Evolutionary conservation across 2,113 vertebrate species (phyloP), one percentile per base, ranked within the genome.

Genomic region (Drymodes brunneopygia): DNA sequence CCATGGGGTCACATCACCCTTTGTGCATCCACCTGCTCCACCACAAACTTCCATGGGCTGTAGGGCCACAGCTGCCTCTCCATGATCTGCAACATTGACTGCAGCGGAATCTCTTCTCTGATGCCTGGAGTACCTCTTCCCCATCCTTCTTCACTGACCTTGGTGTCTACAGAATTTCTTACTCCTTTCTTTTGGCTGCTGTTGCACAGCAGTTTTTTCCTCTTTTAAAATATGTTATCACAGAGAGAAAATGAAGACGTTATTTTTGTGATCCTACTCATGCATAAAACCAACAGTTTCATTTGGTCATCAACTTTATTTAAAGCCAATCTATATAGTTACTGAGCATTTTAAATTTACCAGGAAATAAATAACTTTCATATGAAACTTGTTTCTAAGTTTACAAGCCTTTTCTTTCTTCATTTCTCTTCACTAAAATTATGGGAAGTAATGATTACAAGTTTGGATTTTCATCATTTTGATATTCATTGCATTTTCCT

Each of bases 91-190:
- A 23, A 6, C 4, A 36, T 0, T 1, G 7, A 4, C 29, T 75
- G 22, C 29, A 31, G 3, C 0, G 0, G 27, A 57, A 65, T 11
- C 15, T 54, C 50, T 56, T 12, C 28, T 71, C 22, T 0, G 0
- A 10, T 1, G 4, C 12, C 51, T 33, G 11, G 6, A 69, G 4
- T 14, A 31, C 3, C 9, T 62, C 14, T 20, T 53, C 5, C 36
- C 5, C 5, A 12, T 47, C 15, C 24, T 75, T 51, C 31, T 58
- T 38, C 38, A 50, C 9, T 53, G 25, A 45, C 33, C 19, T 81
- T 56, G 33, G 19, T 50, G 22, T 42, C 35, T 71, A 27, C 29
- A 75, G 8, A 12, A 12, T 21, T 66, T 58, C 44, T 77, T 35
- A 23, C 11, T 64, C 16, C 17, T 45, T 20, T 45, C 18, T 69